Evolutionary conservation across 2,797 vertebrate species (phyloP), one percentile per base, ranked within the genome.

Genomic region (Argya squamiceps): DNA sequence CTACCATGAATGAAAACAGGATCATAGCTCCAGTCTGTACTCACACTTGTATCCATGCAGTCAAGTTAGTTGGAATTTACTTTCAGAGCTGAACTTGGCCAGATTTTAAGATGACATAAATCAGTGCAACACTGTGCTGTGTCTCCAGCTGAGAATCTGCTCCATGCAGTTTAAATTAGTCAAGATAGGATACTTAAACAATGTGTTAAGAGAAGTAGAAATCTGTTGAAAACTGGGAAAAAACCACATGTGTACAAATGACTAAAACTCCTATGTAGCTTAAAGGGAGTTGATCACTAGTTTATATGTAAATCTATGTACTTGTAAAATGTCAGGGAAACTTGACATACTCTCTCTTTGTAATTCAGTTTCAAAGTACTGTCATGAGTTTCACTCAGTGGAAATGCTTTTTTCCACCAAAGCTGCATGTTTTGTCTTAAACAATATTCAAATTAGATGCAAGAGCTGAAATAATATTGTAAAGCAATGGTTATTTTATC

Each of bases 401-500:
- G 27, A 88, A 94, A 88, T 84, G 69, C 32, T 44, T 87, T 88
- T 90, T 73, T 85, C 55, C 36, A 88, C 65, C 56, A 91, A 77
- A 90, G 24, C 39, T 53, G 17, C 27, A 29, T 49, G 75, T 79
- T 96, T 76, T 88, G 39, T 89, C 81, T 92, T 93, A 79, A 97
- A 86, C 41, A 65, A n/a, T 91, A 91, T 92, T 78, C 88, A 93
- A 96, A 96, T 93, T 46, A 90, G 84, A 95, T 94, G 76, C 60
- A 78, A 76, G 36, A 93, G 79, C 84, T 95, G 52, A 94, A 95
- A 92, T 96, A 84, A 71, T 74, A 89, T 92, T 80, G 73, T 85
- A 94, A 92, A 39, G 74, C 92, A 95, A 97, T 88, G 64, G 65
- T 90, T 93, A 83, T 96, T 96, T 96, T 94, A 95, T 83, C 70